Evolutionary conservation across 2,113 vertebrate genomes (phyloP).

Genomic region (Alligator mississippiensis): DNA sequence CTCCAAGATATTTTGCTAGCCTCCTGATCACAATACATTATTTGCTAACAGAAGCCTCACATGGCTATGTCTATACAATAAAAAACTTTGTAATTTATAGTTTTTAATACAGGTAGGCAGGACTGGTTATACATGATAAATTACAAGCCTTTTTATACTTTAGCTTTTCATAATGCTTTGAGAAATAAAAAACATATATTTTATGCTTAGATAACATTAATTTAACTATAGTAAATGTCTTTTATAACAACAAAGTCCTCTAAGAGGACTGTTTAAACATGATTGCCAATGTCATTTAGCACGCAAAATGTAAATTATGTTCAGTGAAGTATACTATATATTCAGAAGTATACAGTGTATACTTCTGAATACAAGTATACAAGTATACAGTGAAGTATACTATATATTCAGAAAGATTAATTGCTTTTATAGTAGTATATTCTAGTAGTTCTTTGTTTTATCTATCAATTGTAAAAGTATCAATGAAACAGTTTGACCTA

Average conservation of each 20-base stretch:
- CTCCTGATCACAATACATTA: neutral
- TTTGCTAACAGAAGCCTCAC: neutral
- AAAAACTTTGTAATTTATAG: neutral
- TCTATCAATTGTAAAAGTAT: too few relatives aligned
- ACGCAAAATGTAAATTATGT: neutral
- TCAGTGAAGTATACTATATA: neutral
- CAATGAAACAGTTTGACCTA: too few relatives aligned
- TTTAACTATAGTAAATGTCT: too few relatives aligned
- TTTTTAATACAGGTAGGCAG: neutral
- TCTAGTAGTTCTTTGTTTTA: too few relatives aligned
- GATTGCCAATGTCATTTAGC: neutral
- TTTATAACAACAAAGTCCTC: neutral
- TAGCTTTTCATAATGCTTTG: too few relatives aligned
- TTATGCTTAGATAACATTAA: too few relatives aligned
- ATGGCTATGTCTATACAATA: neutral
- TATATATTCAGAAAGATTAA: too few relatives aligned
- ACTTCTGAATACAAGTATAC: too few relatives aligned
- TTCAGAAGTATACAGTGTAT: too few relatives aligned
- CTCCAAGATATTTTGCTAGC: neutral
- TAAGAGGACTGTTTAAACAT: neutral
- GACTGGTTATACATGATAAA: neutral
- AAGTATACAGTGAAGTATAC: too few relatives aligned
- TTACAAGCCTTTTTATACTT: neutral
- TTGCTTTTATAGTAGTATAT: too few relatives aligned
- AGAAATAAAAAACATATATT: too few relatives aligned